Evolutionary conservation across 1,140 invertebrate genomes (phyloP).

Genomic region (Caenorhabditis inopinata): DNA sequence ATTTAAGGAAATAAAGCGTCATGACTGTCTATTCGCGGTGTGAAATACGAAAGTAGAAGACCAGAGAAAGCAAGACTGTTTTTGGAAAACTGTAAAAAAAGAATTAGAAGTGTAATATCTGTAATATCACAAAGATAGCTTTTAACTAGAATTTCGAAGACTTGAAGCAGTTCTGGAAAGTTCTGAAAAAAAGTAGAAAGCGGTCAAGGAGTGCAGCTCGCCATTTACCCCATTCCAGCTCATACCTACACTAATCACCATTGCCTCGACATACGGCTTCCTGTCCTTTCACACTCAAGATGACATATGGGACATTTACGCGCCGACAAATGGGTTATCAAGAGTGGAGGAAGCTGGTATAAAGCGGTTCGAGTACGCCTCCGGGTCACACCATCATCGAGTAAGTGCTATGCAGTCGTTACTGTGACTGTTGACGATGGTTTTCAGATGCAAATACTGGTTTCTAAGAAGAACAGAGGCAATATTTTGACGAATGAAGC

Average conservation of each 20-base stretch:
- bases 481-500: slow-evolving; percentile 52
- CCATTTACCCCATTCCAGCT: slow-evolving; percentile 46
- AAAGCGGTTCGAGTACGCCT: slow-evolving; percentile 56
- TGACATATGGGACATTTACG: slow-evolving; percentile 65
- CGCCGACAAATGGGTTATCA: slow-evolving; percentile 58
- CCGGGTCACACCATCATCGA: slow-evolving; percentile 56
- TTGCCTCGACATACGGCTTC: slow-evolving; percentile 51
- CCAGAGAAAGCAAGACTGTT: no score
- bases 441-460: slow-evolving; percentile 62
- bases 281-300: slow-evolving; percentile 55
- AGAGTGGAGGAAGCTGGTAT: slow-evolving; percentile 56
- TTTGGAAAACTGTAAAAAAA: no score
- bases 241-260: slow-evolving; percentile 51
- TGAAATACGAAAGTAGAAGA: no score
- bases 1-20: no score
- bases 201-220: neutral
- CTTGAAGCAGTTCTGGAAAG: neutral
- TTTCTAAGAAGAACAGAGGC: slow-evolving; percentile 60
- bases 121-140: no score
- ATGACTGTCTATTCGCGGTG: no score
- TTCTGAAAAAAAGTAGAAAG: neutral
- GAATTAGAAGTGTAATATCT: no score
- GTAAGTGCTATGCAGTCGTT: slow-evolving; percentile 42
- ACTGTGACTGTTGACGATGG: neutral
- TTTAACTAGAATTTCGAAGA: no score